Base-by-base conservation (phyloP, 2,888 invertebrate species). In the Lasius platythorax region DNA sequence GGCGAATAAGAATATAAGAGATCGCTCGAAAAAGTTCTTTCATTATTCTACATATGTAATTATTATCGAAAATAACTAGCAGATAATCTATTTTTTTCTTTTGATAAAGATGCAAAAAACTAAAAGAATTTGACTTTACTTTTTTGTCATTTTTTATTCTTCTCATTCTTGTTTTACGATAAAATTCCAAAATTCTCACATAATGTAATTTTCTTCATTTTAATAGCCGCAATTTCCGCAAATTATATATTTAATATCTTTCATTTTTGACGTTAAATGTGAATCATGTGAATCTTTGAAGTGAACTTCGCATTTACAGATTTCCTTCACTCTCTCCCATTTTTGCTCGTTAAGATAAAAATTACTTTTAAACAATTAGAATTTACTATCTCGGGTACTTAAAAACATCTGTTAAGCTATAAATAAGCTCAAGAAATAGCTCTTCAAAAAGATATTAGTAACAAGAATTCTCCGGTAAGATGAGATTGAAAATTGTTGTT, bases 191-290 rank as follows among this genome's bases (percentile, higher is more conserved):
- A 23, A 37, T 74, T 53, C 43, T 3, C 43, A 56, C 53, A 53
- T 40, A 28, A 30, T 40, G 30, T 40, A 78, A 78, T 67, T 78
- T 67, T n/a, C 30, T 67, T 40, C 15, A 30, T 28, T 30, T 58
- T 58, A 68, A 78, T n/a, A 18, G 4, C 43, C 9, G 40, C 28
- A 67, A 30, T 56, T 67, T 67, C 3, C 28, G 2, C 30, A 28
- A 40, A 40, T 40, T 33, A 30, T 23, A 23, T 23, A 6, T 56
- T 12, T 68, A 67, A 78, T 68, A 30, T 56, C n/a, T 43, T 11
- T 76, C 28, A n/a, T 56, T 40, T 66, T 53, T 50, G 28, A 66
- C 18, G 8, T 67, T 68, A 30, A 67, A 78, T 28, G 8, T n/a
- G 2, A 53, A n/a, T 53, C n/a, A 50, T 50, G 23, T 12, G 12